phyloP scores from a whole-genome alignment of 2,113 vertebrate genomes.

The Grammomys surdaster region DNA sequence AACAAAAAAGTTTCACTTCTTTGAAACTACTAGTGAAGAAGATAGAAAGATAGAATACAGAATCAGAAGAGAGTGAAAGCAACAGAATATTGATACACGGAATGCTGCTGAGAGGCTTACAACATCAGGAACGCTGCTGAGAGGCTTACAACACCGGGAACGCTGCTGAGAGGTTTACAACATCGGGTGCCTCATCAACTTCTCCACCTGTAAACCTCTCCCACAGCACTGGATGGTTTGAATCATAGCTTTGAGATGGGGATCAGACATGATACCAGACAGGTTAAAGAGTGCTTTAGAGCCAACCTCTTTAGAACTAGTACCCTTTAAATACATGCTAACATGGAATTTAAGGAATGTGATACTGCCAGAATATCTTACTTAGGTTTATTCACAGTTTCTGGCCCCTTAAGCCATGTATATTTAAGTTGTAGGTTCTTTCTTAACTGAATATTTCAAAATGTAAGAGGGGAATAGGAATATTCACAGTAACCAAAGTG shows the following conservation, averaged over 20 bases:
- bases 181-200: not conserved
- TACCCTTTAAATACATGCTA: not conserved
- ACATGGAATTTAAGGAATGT: not conserved
- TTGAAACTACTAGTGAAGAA: not conserved
- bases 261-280: not conserved
- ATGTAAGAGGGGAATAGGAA: not conserved
- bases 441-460: constrained; percentile 39
- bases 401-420: not conserved
- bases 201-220: not conserved
- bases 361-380: not conserved
- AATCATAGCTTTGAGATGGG: not conserved
- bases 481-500: not conserved
- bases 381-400: not conserved
- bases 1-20: not conserved
- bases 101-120: constrained; percentile 5
- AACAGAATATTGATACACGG: not conserved
- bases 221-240: not conserved
- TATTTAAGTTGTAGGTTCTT: not conserved
- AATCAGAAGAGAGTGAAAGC: not conserved
- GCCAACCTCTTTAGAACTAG: not conserved
- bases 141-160: not conserved
- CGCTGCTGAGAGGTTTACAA: not conserved
- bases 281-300: not conserved
- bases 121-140: not conserved
- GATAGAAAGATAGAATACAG: not conserved